Base-by-base conservation (phyloP, 2,113 vertebrate species). In the Oostethus manadensis region DNA sequence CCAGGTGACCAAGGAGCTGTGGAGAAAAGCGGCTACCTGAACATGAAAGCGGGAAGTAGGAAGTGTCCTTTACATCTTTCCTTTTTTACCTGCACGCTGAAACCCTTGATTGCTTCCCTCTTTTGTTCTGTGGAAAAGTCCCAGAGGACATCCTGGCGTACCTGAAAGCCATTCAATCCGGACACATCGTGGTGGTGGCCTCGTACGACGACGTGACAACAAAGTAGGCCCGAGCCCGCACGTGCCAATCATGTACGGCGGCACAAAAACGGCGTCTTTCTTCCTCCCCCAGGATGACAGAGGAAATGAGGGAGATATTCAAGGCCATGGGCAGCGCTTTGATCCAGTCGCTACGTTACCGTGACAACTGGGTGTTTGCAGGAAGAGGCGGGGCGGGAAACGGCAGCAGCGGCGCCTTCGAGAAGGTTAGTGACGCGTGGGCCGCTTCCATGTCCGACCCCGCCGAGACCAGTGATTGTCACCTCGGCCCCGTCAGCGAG, bases 351-450 rank as follows among this genome's bases (percentile, higher is more conserved):
- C n/a, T 96, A n/a, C 78, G 84, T 16, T 85, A 74, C 58, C 80
- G 92, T 57, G 94, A 98, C 82, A 92, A 74, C 82, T 98, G 95
- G 94, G 74, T 93, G 56, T 97, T 98, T 83, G n/a, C 92, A 35
- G 93, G 93, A 21, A 86, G 82, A 3, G 87, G 70, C 46, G 86
- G 88, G 50, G 10, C 87, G 8, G 77, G 54, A 29, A 56, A n/a
- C 44, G 29, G 29, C 29, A 90, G 83, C 68, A 93, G 88, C 58
- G 83, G 88, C 58, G 83, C 85, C 5, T 96, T 91, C 84, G 96
- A 98, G 78, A 84, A 93, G 92, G 94, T 96, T 6, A 70, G 78
- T 65, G 40, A 58, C 48, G 29, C 29, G 29, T 33, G 29, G 8
- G 64, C 63, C 66, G 48, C 38, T 67, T 79, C 71, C 51, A 53